Percentiles rank a stretch among this genome's conserved stretches.
Evolutionary conservation across 2,113 vertebrate genomes (phyloP).

Genomic region (Alosa alosa): DNA sequence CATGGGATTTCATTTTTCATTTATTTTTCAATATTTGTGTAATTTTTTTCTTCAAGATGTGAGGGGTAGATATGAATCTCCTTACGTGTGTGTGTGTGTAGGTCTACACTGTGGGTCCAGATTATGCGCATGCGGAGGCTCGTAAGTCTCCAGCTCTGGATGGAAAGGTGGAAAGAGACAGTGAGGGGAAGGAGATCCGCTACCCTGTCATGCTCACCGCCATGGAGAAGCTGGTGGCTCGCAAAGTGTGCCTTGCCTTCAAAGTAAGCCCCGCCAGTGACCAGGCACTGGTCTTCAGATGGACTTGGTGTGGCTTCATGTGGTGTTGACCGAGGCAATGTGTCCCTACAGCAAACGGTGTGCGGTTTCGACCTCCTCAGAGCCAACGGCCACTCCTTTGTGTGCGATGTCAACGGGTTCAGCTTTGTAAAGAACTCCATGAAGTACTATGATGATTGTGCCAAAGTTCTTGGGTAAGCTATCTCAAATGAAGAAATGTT

Average conservation of each 20-base stretch:
- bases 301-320: neutral
- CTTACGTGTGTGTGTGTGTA: slow-evolving; percentile 53
- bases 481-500: neutral
- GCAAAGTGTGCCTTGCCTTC: slow-evolving; percentile 96
- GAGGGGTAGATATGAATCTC: neutral
- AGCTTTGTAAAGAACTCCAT: slow-evolving; percentile 99
- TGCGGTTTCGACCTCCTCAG: slow-evolving; percentile 94
- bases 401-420: slow-evolving; percentile 96
- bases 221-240: slow-evolving; percentile 96
- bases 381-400: slow-evolving; percentile 93
- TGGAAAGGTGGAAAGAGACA: slow-evolving; percentile 94
- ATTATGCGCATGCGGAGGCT: slow-evolving; percentile 96
- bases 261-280: slow-evolving; percentile 72
- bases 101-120: slow-evolving; percentile 96
- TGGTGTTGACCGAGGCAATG: neutral
- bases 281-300: neutral
- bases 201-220: slow-evolving; percentile 97
- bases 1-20: too few species aligned
- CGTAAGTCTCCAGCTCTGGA: slow-evolving; percentile 95
- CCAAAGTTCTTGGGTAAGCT: slow-evolving; percentile 91
- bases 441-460: slow-evolving; percentile 98
- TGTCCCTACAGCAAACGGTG: slow-evolving; percentile 85
- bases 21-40: neutral
- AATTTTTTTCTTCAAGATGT: neutral
- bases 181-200: slow-evolving; percentile 95